Percentiles rank a stretch among this genome's conserved stretches.
Evolutionary conservation across 2,113 vertebrate genomes (phyloP).

Genomic region (Morone chrysops): DNA sequence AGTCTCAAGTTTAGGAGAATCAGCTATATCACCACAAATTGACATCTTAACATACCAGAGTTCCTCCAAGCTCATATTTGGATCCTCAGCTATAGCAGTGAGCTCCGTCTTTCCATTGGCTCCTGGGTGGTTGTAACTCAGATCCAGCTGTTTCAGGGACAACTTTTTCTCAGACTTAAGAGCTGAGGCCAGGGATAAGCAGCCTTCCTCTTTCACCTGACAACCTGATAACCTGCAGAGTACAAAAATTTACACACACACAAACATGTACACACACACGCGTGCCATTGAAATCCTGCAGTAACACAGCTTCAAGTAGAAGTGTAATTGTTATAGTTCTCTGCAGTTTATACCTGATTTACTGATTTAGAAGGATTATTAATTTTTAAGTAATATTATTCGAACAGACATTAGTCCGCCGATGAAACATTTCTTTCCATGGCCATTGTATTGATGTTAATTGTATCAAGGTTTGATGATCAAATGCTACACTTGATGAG

Average conservation of each 20-base stretch:
- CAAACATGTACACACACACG: background rate
- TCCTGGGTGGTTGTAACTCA: constrained; percentile 66
- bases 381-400: too few species aligned
- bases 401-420: background rate
- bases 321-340: too few species aligned
- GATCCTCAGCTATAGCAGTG: background rate
- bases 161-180: rapidly evolving
- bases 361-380: too few species aligned
- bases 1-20: background rate
- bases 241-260: too few species aligned
- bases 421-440: background rate
- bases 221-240: constrained; percentile 52
- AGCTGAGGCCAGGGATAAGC: constrained; percentile 27
- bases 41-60: constrained; percentile 30
- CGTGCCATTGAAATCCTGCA: too few species aligned
- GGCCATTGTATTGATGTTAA: too few species aligned
- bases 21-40: background rate
- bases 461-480: background rate
- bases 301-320: too few species aligned
- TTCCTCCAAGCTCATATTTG: constrained; percentile 9
- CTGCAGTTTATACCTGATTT: too few species aligned
- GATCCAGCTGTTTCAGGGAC: constrained; percentile 49
- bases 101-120: rapidly evolving
- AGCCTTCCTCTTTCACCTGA: constrained; percentile 60
- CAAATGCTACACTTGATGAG: background rate